Evolutionary conservation across 2,113 vertebrate genomes (phyloP).

Genomic region (Phrynosoma platyrhinos): DNA sequence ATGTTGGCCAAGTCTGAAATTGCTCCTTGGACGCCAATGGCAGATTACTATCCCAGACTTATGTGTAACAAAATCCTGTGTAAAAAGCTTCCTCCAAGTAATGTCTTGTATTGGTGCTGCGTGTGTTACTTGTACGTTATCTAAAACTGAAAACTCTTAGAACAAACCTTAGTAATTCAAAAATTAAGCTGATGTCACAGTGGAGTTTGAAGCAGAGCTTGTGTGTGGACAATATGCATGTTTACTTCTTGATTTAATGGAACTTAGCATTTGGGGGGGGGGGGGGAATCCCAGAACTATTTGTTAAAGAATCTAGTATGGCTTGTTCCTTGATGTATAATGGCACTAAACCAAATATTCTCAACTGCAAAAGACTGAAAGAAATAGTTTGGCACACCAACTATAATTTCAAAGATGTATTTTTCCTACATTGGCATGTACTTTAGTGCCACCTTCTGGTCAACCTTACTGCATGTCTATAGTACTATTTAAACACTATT

Average conservation of each 20-base stretch:
- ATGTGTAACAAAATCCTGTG: neutral
- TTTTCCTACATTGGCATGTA: neutral
- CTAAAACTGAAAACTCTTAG: neutral
- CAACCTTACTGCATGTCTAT: neutral
- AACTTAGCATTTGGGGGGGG: neutral
- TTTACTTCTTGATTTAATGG: neutral
- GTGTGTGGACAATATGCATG: neutral
- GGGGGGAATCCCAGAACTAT: neutral
- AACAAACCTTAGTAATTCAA: rapidly evolving
- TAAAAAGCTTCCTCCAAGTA: neutral
- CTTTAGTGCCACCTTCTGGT: slow-evolving; percentile 42
- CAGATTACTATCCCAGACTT: neutral
- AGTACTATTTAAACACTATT: neutral
- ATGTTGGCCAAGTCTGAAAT: neutral
- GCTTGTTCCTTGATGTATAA: slow-evolving; percentile 3
- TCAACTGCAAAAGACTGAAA: neutral
- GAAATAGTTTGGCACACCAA: neutral
- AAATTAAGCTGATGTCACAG: neutral
- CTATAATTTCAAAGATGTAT: neutral
- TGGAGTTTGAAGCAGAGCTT: neutral
- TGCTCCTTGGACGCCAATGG: neutral
- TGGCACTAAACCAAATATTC: slow-evolving; percentile 10
- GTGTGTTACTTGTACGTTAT: neutral
- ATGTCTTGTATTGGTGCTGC: neutral
- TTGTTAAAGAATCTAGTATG: rapidly evolving